Base-by-base conservation (phyloP, 2,888 invertebrate species). In the Corythucha ciliata region DNA sequence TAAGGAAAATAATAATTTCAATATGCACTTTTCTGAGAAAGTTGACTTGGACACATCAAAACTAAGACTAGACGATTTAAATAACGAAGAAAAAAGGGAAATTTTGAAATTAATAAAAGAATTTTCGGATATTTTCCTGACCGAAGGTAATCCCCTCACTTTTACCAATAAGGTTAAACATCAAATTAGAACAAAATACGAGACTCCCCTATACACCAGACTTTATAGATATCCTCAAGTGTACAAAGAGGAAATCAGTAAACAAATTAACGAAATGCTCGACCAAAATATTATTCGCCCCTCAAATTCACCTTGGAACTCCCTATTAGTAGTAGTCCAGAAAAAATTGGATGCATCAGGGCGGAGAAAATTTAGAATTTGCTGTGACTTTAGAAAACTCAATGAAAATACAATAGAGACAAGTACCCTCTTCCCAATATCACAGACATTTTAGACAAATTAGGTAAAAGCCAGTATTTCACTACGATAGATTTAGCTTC, bases 161-260 rank as follows among this genome's bases (percentile, higher is more conserved):
- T 60, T 59, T 6, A 65, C 64, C 3, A 60, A 64, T 32, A 40
- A 59, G 7, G 57, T 65, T 1, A 62, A 61, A 51, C 67, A 68
- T 27, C 49, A 62, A 39, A 69, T 69, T n/a, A 54, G 57, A 25
- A 64, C 63, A 1, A 59, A 52, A 1, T 57, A 60, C 2, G 44
- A 59, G 7, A 53, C 56, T 7, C 66, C 66, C 0, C 60, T 66
- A 4, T 62, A 60, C 39, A 53, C 62, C 0, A 65, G 66, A 60
- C 58, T 60, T 4, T 67, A 68, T 53, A 56, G 66, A 8, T 67
- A 66, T 48, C 68, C 67, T 0, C 58, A 63, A 21, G 56, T 61
- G 18, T 63, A 66, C 57, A 58, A 63, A 48, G 25, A 44, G n/a
- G 67, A 66, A 56, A 65, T 68, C 1, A 58, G 65, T 4, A 58